Base-by-base conservation (phyloP, 92 coral and sea anemone genomes). In the Heteractis magnifica region DNA sequence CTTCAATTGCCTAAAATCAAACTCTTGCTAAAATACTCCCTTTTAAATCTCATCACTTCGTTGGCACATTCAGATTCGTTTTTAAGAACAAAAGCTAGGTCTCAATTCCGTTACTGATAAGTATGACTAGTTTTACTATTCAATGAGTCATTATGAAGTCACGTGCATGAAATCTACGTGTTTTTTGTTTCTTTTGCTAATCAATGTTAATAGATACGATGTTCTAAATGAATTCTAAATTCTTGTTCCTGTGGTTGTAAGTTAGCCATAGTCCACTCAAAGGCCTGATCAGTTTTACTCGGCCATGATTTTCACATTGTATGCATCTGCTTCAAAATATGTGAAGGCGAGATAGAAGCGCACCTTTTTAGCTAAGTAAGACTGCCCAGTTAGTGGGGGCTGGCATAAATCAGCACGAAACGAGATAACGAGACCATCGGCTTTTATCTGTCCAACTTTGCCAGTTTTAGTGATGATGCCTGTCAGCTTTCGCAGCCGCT, bases 331-430 rank as follows among this genome's bases (percentile, higher is more conserved):
- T 0, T 90, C 95, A 82, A 92, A 92, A 72, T 52, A 86, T 6
- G 76, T 92, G 20, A 92, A 92, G 4, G 95, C 95, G 23, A 92
- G 72, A 70, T 49, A 92, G 72, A 92, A 92, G 48, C 56, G 26
- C 15, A 92, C 95, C 49, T 87, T 86, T 70, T 65, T 81, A 70
- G 82, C 60, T 12, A 52, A 4, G 83, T 89, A 82, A 5, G 80
- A 72, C 3, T 56, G 81, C 20, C 92, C 84, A 7, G 18, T 85
- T 0, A 92, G 91, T 3, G 92, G 92, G 4, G 92, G 86, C n/a
- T 81, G 84, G 52, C 95, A 92, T 4, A 92, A 88, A 56, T 92
- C 95, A 2, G 92, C 83, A 20, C 95, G 92, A 53, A 92, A 92
- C 1, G 91, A 77, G 9, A 92, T 87, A 0, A 60, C 88, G 4